phyloP scores from a whole-genome alignment of 2,797 vertebrate genomes.

The Notolepis coatsorum region DNA sequence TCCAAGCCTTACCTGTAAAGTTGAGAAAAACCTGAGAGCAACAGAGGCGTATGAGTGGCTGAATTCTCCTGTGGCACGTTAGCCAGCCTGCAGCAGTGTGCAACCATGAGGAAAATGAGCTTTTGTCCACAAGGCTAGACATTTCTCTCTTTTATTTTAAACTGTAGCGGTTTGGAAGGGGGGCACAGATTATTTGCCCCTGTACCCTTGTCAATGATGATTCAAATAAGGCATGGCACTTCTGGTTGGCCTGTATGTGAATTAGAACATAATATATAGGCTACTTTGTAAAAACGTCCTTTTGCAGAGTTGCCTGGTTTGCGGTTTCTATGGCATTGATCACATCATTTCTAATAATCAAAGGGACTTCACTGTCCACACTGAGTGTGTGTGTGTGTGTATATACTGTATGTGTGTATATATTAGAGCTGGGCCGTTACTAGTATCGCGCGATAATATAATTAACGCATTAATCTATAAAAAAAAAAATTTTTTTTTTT shows the following conservation, averaged over 20 bases:
- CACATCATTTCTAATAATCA: slow-evolving; percentile 23
- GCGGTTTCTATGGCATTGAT: slow-evolving; percentile 15
- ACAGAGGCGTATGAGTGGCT: slow-evolving; percentile 75
- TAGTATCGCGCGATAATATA: too few relatives aligned
- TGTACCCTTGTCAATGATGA: slow-evolving; percentile 57
- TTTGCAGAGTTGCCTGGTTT: too few relatives aligned
- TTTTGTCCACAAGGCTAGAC: slow-evolving; percentile 77
- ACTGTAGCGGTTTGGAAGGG: slow-evolving; percentile 65
- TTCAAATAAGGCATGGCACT: slow-evolving; percentile 32
- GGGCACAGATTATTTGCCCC: slow-evolving; percentile 59
- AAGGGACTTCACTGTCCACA: slow-evolving; percentile 21
- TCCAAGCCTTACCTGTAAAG: too few relatives aligned
- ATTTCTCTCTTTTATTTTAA: slow-evolving; percentile 54
- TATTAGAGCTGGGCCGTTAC: too few relatives aligned
- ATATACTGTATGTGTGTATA: too few relatives aligned
- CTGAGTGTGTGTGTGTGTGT: too few relatives aligned
- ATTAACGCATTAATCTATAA: too few relatives aligned
- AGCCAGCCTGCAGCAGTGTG: slow-evolving; percentile 76
- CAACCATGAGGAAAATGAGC: slow-evolving; percentile 82
- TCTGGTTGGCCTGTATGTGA: slow-evolving; percentile 37
- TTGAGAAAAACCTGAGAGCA: slow-evolving; percentile 75
- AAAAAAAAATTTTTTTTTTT: too few relatives aligned
- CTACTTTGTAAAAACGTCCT: too few relatives aligned
- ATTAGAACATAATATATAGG: too few relatives aligned
- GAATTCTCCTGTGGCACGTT: slow-evolving; percentile 77